Conservation (phyloP, 2,113 vertebrate species). For the Rattus rattus region DNA sequence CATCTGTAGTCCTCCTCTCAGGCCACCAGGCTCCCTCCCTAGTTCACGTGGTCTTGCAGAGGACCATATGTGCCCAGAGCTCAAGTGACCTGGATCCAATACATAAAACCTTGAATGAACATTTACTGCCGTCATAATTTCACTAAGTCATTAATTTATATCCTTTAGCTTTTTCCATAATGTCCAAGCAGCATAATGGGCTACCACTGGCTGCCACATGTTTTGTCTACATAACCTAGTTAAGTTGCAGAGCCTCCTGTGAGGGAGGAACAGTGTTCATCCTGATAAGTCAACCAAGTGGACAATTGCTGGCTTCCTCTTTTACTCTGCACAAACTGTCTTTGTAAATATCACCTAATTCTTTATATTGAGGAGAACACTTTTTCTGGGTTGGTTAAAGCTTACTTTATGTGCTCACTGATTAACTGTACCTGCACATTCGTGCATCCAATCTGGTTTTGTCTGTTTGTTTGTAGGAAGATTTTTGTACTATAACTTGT, state of each 20-base stretch:
- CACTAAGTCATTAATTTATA: neutral
- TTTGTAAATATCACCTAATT: neutral
- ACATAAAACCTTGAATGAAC: conserved; percentile 6
- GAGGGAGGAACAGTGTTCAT: neutral
- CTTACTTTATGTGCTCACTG: neutral
- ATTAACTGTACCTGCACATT: neutral
- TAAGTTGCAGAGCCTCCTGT: neutral
- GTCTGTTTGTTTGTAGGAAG: neutral
- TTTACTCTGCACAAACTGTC: neutral
- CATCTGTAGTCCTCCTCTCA: neutral
- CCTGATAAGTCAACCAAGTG: neutral
- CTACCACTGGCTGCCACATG: no score
- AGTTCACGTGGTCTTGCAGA: neutral
- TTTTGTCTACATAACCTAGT: neutral
- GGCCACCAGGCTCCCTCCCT: neutral
- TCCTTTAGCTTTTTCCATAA: neutral
- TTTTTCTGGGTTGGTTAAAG: neutral
- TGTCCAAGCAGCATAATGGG: neutral
- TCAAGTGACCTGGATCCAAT: neutral
- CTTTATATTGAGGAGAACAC: neutral
- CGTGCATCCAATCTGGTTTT: neutral
- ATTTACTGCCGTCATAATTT: conserved; percentile 33
- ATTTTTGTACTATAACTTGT: neutral
- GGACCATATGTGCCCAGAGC: neutral
- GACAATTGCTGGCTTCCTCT: neutral